Evolutionary conservation across 2,797 vertebrate species (phyloP), one percentile per base, ranked within the genome.

Genomic region (Enteromius afrohamiltoni): DNA sequence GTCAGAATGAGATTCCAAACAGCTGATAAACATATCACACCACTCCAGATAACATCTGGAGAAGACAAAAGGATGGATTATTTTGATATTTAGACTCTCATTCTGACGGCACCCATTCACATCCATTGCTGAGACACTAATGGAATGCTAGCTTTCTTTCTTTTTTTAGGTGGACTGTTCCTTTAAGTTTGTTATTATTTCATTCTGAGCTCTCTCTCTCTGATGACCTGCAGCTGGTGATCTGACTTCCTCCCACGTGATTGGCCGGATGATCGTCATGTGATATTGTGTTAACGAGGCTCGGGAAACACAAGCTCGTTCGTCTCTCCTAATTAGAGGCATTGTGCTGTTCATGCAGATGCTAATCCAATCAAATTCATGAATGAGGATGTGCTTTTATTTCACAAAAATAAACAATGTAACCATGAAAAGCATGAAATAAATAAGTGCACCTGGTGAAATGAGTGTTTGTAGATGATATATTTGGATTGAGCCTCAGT

Each of bases 281-380:
- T 85, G 73, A 81, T 31, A 21, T 17, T 45, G 67, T 26, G 55
- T 31, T 73, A 82, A 78, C 42, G 26, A 69, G 67, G 84, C 49
- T 53, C 21, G 47, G 47, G 21, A 55, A 69, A 29, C 31, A 31
- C 13, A 6, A 69, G 55, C 11, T 17, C 3, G 49, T 77, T 82
- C 31, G 10, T 77, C 40, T 93, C 92, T 92, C 92, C 86, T 87
- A 85, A 94, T 94, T 90, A 93, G 70, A 49, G 88, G 70, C 86
- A 88, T 92, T 89, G 83, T 91, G 90, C 85, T 87, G 89, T 85
- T 89, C 88, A 86, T 87, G 85, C 71, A 87, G 85, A 53, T 49
- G 19, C 71, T 82, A 82, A 87, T 86, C 49, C 42, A 70, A 69
- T 87, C 78, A 29, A 10, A 23, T 31, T 29, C 42, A n/a, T n/a